A percentile compares a stretch with the other conserved stretches of the same genome.
Conservation (phyloP, 2,113 vertebrate species). For the Anhinga rufa region DNA sequence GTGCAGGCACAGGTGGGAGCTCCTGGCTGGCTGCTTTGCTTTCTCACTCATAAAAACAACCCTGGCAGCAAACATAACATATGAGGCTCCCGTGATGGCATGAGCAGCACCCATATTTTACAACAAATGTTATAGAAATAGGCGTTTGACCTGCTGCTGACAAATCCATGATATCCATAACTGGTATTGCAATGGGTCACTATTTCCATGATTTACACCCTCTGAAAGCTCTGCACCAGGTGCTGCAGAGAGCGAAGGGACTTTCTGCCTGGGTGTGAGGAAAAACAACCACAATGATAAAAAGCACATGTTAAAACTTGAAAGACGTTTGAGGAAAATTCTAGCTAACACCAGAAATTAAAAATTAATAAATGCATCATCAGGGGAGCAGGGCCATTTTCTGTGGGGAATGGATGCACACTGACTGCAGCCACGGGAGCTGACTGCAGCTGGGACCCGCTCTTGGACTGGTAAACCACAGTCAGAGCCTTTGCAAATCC, state of each 20-base stretch:
- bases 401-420: not conserved
- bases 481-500: not conserved
- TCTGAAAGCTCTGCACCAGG: not conserved
- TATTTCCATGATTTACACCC: not conserved
- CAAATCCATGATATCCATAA: not conserved
- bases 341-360: not conserved
- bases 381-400: not conserved
- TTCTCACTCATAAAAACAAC: not conserved
- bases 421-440: not conserved
- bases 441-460: fast-evolving
- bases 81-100: not conserved
- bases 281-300: not conserved
- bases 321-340: not conserved
- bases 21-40: not conserved
- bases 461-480: fast-evolving
- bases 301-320: not conserved
- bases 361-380: not conserved
- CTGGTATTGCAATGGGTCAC: not conserved
- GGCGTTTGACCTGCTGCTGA: not conserved
- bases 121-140: not conserved
- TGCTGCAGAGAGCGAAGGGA: not conserved
- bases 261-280: not conserved
- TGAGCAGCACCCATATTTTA: not conserved
- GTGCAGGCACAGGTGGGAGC: not conserved
- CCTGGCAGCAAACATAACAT: not conserved